Percentiles rank a stretch among this genome's conserved stretches.
Evolutionary conservation across 2,888 invertebrate genomes (phyloP).

Genomic region (Aphelenchoides bicaudatus): DNA sequence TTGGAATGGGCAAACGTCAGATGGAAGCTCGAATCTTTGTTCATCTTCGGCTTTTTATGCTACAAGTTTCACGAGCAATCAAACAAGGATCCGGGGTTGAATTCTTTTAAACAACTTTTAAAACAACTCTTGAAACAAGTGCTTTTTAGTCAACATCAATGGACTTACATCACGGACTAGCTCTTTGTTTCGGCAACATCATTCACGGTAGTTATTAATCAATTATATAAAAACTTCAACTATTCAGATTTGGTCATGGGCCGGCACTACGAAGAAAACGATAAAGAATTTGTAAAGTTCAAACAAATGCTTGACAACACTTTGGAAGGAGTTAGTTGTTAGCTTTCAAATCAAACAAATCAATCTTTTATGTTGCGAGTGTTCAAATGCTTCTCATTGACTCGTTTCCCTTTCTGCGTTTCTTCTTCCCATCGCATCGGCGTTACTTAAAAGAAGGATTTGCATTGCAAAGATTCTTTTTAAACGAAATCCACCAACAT

Average conservation of each 20-base stretch:
- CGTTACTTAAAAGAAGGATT: conserved; percentile 50
- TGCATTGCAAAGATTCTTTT: conserved; percentile 46
- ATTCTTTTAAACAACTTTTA: neutral
- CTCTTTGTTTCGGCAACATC: conserved; percentile 56
- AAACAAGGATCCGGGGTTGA: neutral
- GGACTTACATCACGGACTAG: conserved; percentile 42
- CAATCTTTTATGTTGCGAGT: conserved; percentile 36
- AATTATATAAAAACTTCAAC: no score
- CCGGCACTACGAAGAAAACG: conserved; percentile 41
- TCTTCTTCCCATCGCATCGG: conserved; percentile 38
- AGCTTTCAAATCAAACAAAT: no score
- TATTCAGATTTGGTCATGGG: conserved; percentile 59
- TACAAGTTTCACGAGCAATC: conserved; percentile 25
- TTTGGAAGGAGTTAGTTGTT: conserved; percentile 36
- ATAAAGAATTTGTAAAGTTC: conserved; percentile 47
- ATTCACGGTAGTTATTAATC: no score
- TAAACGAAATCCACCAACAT: conserved; percentile 41
- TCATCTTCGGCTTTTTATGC: conserved; percentile 31
- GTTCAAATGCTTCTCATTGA: conserved; percentile 45
- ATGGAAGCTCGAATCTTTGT: conserved; percentile 36
- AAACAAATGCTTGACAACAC: conserved; percentile 42
- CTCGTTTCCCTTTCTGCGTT: conserved; percentile 42
- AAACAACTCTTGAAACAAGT: no score
- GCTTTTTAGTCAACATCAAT: conserved; percentile 16
- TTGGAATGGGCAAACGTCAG: conserved; percentile 38